Evolutionary conservation across 2,888 invertebrate genomes (phyloP).

Genomic region (Dione vanillae): DNA sequence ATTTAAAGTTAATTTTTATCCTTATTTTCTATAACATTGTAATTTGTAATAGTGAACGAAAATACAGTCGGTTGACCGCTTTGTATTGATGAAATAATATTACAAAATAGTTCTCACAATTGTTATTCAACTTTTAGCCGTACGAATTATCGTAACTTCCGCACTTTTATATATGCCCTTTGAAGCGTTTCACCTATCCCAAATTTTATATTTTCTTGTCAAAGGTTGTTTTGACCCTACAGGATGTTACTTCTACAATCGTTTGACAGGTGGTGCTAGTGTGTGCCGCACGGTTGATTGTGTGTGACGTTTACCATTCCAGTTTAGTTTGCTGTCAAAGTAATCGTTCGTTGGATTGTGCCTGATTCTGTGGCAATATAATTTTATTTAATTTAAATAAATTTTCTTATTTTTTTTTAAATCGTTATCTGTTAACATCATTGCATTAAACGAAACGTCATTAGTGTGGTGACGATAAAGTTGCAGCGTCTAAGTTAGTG

Average conservation of each 20-base stretch:
- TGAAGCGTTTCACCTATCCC: slow-evolving; percentile 74
- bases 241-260: slow-evolving; percentile 64
- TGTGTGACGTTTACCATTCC: slow-evolving; percentile 73
- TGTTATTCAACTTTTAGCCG: slow-evolving; percentile 56
- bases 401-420: slow-evolving; percentile 51
- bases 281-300: slow-evolving; percentile 61
- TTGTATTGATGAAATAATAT: background rate
- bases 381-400: slow-evolving; percentile 50
- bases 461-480: slow-evolving; percentile 67
- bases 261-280: slow-evolving; percentile 78
- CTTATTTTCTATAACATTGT: background rate
- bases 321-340: slow-evolving; percentile 68
- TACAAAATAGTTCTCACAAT: slow-evolving; percentile 53
- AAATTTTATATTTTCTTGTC: slow-evolving; percentile 70
- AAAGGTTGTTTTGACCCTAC: slow-evolving; percentile 65
- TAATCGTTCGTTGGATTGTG: slow-evolving; percentile 57
- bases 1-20: background rate
- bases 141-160: slow-evolving; percentile 64
- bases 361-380: slow-evolving; percentile 62
- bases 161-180: slow-evolving; percentile 66
- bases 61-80: background rate
- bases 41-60: background rate
- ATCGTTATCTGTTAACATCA: slow-evolving; percentile 51
- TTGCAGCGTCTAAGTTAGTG: slow-evolving; percentile 69
- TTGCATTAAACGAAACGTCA: slow-evolving; percentile 56